Base-by-base conservation (phyloP, 2,797 vertebrate genomes). In the Sebastes flavidus region DNA sequence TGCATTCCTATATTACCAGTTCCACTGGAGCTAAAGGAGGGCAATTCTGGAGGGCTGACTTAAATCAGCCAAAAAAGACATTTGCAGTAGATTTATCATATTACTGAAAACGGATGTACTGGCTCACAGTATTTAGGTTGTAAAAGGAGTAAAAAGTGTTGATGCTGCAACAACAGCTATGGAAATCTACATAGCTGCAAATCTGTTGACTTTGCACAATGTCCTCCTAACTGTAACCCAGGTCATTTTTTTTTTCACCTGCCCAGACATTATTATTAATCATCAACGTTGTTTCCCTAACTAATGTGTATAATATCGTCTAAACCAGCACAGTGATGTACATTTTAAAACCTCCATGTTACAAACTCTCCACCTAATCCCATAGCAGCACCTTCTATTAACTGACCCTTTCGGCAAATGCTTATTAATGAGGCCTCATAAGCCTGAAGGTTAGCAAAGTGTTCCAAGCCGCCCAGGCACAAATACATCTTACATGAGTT, bases 211-310 rank as follows among this genome's bases (percentile, higher is more conserved):
- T 80, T 75, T 58, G 72, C 24, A 2, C 6, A 77, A 66, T 72
- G 60, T 83, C 42, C 42, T n/a, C 62, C 16, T 14, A 34, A 65
- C 56, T 55, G 27, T 38, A 25, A 24, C 25, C 25, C 24, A 6
- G 29, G 14, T 59, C 1, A 63, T 55, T 65, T 60, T 66, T n/a
- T n/a, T 72, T 56, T n/a, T 2, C 49, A 25, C 66, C 46, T 13
- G 18, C 70, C 70, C 6, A 49, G 67, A 84, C 24, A 42, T 74
- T n/a, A 77, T 78, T 78, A 77, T 78, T 78, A 62, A 83, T 71
- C 24, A 30, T 42, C 25, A 38, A 25, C 1, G 16, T 24, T 52
- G 1, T 68, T 77, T 72, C 34, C 38, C 13, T 38, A 55, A 72
- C 29, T 70, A 62, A 83, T 69, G 29, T 24, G 10, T 29, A 80